These are phyloP conservation scores for Artibeus jamaicensis DNA, from an alignment of 2,797 vertebrate genomes.

Conservation along the genomic window DNA sequence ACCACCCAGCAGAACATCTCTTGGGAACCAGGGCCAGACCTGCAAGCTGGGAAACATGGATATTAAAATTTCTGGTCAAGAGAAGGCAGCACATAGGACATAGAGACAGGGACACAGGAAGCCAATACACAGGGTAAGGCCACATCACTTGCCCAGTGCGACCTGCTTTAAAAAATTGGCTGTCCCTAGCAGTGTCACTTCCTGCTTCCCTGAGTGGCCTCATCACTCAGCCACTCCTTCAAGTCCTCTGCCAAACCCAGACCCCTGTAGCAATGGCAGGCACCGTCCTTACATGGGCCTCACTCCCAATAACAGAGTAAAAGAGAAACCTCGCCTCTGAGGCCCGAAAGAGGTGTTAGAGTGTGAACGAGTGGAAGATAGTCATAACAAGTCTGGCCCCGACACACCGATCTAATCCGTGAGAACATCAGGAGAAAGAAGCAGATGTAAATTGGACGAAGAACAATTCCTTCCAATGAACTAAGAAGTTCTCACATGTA, in stretches of 20 bases:
- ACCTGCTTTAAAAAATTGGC: background rate
- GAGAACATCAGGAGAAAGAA: background rate
- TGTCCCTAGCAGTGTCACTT: background rate
- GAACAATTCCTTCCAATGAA: background rate
- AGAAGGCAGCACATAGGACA: background rate
- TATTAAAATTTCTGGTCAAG: background rate
- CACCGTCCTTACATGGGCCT: background rate
- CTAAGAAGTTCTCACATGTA: background rate
- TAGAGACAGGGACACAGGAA: background rate
- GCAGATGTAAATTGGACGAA: background rate
- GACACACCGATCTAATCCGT: background rate
- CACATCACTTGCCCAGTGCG: accelerated
- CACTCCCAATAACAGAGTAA: background rate
- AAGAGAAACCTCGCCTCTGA: background rate
- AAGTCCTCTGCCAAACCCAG: background rate
- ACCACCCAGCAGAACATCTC: background rate
- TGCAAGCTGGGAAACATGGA: background rate
- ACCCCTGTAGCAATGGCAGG: accelerated
- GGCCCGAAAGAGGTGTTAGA: background rate
- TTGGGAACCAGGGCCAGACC: background rate
- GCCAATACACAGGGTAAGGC: background rate
- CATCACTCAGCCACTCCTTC: background rate
- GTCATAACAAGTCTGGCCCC: background rate
- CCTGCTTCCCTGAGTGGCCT: background rate
- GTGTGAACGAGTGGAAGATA: background rate